These are phyloP conservation scores for Hydrotaea cyrtoneurina DNA, from an alignment of 2,888 invertebrate species.

Conservation along the genomic window DNA sequence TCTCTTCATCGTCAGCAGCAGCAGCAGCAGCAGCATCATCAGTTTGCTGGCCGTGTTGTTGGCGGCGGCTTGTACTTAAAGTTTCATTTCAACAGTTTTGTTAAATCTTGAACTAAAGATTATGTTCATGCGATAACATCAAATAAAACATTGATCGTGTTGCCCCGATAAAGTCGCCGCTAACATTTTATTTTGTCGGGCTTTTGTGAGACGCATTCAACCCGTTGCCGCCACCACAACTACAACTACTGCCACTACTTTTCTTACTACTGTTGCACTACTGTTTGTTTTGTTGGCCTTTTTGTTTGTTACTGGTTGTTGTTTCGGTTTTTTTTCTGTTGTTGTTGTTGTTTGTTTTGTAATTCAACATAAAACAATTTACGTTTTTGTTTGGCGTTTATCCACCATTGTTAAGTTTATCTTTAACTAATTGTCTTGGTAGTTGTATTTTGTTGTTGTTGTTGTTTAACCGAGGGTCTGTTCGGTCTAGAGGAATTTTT, in stretches of 20 bases:
- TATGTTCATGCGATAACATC: constrained; percentile 68
- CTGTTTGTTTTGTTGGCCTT: constrained; percentile 12
- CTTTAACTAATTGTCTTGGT: constrained; percentile 52
- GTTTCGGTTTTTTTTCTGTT: neutral
- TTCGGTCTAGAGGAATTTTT: constrained; percentile 49
- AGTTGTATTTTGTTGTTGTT: constrained; percentile 4
- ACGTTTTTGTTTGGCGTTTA: constrained; percentile 50
- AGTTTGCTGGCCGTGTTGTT: neutral
- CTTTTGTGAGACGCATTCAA: constrained; percentile 21
- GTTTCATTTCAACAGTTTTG: constrained; percentile 15
- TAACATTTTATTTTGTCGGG: constrained; percentile 53
- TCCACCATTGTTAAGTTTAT: constrained; percentile 41
- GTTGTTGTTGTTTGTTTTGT: constrained; percentile 23
- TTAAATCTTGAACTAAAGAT: constrained; percentile 37
- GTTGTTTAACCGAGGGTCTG: neutral
- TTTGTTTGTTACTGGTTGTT: neutral
- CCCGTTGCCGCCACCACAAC: neutral
- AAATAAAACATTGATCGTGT: constrained; percentile 73
- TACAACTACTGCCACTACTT: neutral
- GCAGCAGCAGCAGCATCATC: neutral
- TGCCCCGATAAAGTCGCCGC: constrained; percentile 69
- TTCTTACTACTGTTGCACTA: constrained; percentile 20
- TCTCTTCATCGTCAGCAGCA: constrained; percentile 43
- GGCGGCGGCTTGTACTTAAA: constrained; percentile 32
- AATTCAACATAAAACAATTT: constrained; percentile 59